phyloP scores from a whole-genome alignment of 2,888 invertebrate species.

The Nysson spinosus region DNA sequence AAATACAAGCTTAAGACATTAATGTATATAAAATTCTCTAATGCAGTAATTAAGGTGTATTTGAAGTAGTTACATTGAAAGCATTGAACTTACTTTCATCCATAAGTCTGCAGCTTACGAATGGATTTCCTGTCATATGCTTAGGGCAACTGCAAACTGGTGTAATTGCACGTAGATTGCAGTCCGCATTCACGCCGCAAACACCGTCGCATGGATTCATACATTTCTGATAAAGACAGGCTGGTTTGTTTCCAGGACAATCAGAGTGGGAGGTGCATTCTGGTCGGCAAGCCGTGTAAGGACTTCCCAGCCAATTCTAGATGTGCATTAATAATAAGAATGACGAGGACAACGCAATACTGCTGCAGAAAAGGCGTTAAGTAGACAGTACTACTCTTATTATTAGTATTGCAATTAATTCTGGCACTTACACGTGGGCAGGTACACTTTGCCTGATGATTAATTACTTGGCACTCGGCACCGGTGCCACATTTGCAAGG shows the following conservation, averaged over 20 bases:
- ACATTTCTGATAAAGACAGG: slow-evolving; percentile 90
- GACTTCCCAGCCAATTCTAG: slow-evolving; percentile 88
- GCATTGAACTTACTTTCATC: slow-evolving; percentile 82
- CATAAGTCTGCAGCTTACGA: slow-evolving; percentile 88
- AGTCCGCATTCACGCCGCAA: slow-evolving; percentile 89
- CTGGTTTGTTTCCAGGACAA: slow-evolving; percentile 87
- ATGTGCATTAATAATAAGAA: slow-evolving; percentile 15
- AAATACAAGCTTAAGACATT: not conserved
- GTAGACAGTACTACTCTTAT: no score
- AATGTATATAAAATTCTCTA: not conserved
- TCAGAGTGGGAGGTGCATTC: slow-evolving; percentile 90
- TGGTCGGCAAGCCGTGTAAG: slow-evolving; percentile 86
- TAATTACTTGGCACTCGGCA: slow-evolving; percentile 87
- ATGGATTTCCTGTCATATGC: slow-evolving; percentile 93
- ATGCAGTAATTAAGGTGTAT: no score
- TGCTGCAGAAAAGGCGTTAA: no score
- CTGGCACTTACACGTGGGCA: slow-evolving; percentile 86
- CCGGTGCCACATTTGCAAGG: slow-evolving; percentile 90
- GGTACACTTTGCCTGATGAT: slow-evolving; percentile 87
- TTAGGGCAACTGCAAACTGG: slow-evolving; percentile 92
- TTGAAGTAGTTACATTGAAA: no score
- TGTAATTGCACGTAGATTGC: slow-evolving; percentile 86
- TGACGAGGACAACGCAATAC: not conserved
- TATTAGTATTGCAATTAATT: no score
- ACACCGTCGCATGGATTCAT: slow-evolving; percentile 90